Percentiles rank a stretch among this genome's conserved stretches.
These are phyloP conservation scores for Athetis lepigone DNA, from an alignment of 2,888 invertebrate species.

Conservation along the genomic window DNA sequence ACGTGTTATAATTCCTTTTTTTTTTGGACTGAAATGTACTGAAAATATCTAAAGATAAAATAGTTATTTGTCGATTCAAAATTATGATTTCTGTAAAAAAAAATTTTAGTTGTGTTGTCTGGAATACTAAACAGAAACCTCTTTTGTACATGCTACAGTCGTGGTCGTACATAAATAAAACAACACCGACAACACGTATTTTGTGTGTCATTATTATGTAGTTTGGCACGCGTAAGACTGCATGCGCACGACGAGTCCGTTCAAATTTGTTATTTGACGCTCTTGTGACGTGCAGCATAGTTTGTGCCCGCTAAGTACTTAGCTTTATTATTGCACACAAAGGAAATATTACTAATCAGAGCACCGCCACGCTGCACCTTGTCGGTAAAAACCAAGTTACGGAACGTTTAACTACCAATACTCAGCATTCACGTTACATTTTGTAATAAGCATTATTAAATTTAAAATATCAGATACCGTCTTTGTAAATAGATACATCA, in stretches of 20 bases:
- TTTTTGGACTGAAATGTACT: background rate
- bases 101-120: background rate
- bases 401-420: conserved; percentile 54
- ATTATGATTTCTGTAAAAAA: background rate
- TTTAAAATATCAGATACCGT: conserved; percentile 61
- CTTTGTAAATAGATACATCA: conserved; percentile 67
- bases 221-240: conserved; percentile 29
- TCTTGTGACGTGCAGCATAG: conserved; percentile 34
- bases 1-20: background rate
- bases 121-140: no score
- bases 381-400: conserved; percentile 42
- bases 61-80: background rate
- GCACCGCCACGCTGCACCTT: conserved; percentile 35
- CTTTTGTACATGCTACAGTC: background rate
- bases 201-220: conserved; percentile 11
- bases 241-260: conserved; percentile 18
- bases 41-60: background rate
- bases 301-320: conserved; percentile 36
- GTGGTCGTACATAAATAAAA: background rate
- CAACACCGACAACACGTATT: background rate
- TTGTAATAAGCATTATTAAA: conserved; percentile 56
- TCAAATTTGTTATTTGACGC: conserved; percentile 38
- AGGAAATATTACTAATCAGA: conserved; percentile 62
- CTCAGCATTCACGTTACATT: conserved; percentile 36
- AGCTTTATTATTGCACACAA: conserved; percentile 48